A percentile compares a stretch with the other conserved stretches of the same genome.
Evolutionary conservation across 2,113 vertebrate species (phyloP).

Genomic region (Helogale parvula): DNA sequence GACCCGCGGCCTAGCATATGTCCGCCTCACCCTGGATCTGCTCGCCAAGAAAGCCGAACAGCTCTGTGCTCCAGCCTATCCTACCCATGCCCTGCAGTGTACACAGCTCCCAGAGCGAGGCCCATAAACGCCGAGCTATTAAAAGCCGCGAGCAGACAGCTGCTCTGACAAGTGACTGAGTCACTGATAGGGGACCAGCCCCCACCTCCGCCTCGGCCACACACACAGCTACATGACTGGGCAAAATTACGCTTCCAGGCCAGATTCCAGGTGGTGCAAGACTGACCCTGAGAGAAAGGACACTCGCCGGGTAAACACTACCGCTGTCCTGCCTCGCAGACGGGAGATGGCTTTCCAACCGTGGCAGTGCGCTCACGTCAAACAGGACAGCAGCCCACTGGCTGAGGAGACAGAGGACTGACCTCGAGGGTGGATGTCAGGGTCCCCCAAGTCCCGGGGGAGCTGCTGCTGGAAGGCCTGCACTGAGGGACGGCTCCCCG

Average conservation of each 20-base stretch:
- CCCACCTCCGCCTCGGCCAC: neutral
- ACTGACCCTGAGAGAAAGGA: neutral
- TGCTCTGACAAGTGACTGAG: neutral
- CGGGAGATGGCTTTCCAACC: accelerated
- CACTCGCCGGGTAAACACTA: neutral
- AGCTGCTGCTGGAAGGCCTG: neutral
- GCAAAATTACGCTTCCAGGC: neutral
- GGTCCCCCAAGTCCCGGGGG: neutral
- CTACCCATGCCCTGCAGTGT: neutral
- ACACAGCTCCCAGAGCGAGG: neutral
- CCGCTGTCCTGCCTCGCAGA: neutral
- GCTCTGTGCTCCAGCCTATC: accelerated
- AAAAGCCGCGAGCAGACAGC: neutral
- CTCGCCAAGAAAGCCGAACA: neutral
- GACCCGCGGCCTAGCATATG: neutral
- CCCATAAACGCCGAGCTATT: neutral
- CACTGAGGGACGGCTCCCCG: neutral
- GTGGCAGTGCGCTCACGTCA: neutral
- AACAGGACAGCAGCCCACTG: neutral
- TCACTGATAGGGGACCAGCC: accelerated
- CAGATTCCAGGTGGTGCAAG: neutral
- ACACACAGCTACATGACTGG: neutral
- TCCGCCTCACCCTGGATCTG: neutral
- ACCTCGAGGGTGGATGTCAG: neutral
- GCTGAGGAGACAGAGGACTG: neutral